Conservation (phyloP, 2,888 invertebrate genomes). For the Scaptomyza cyrtandrae region DNA sequence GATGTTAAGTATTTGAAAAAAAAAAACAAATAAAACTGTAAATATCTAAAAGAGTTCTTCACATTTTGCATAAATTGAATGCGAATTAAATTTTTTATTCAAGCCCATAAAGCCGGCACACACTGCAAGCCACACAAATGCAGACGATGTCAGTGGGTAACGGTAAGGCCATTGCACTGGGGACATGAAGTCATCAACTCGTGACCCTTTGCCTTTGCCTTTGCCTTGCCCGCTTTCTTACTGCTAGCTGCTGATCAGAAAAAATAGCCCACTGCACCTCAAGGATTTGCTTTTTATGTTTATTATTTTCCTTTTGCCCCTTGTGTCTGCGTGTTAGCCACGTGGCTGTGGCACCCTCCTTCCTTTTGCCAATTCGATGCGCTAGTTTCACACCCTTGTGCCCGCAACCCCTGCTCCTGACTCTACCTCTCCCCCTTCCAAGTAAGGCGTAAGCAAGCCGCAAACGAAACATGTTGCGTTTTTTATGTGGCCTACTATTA, state of each 20-base stretch:
- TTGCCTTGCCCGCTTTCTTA: constrained; percentile 17
- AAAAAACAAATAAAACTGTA: neutral
- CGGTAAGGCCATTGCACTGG: constrained; percentile 49
- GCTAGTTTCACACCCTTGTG: constrained; percentile 67
- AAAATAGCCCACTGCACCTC: constrained; percentile 59
- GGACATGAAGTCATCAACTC: constrained; percentile 62
- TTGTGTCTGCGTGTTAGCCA: constrained; percentile 38
- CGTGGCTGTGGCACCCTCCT: constrained; percentile 57
- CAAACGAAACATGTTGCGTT: constrained; percentile 62
- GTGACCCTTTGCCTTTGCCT: constrained; percentile 25
- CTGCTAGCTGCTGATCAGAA: constrained; percentile 33
- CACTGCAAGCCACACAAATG: constrained; percentile 59
- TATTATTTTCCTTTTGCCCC: constrained; percentile 54
- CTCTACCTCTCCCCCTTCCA: constrained; percentile 14
- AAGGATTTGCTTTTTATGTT: constrained; percentile 69
- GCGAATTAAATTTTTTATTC: constrained; percentile 40
- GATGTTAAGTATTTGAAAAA: neutral
- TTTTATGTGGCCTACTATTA: constrained; percentile 53
- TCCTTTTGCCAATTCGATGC: constrained; percentile 54
- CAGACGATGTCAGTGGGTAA: constrained; percentile 44
- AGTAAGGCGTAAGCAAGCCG: constrained; percentile 49
- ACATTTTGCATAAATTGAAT: constrained; percentile 23
- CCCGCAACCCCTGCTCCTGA: constrained; percentile 12
- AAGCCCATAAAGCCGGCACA: constrained; percentile 22
- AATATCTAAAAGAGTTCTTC: neutral